Conservation (phyloP, 1,140 invertebrate genomes). For the Plectrocnemia conspersa region DNA sequence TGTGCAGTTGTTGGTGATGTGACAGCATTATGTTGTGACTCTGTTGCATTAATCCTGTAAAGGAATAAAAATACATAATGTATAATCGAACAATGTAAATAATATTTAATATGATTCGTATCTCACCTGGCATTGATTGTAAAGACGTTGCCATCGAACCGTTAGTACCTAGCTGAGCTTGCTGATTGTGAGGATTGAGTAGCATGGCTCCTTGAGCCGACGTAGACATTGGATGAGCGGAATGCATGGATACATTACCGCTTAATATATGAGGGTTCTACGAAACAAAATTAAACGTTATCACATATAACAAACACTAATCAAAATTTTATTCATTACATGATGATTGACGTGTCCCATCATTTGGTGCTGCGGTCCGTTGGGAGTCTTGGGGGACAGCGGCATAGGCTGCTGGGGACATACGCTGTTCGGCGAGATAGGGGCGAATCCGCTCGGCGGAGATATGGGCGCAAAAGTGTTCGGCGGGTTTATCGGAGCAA, state of each 20-base stretch:
- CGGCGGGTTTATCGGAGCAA: conserved; percentile 14
- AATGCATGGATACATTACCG: conserved; percentile 20
- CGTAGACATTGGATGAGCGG: conserved; percentile 20
- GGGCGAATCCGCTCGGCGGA: conserved; percentile 18
- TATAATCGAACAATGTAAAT: not conserved
- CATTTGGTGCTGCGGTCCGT: conserved; percentile 12
- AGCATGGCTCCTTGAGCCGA: conserved; percentile 28
- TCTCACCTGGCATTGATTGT: conserved; percentile 30
- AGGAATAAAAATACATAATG: conserved; percentile 12
- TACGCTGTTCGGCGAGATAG: not conserved
- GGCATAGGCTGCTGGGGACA: conserved; percentile 18
- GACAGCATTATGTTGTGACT: conserved; percentile 20
- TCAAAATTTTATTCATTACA: conserved; percentile 15
- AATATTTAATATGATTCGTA: not conserved
- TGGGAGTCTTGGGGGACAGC: conserved; percentile 28
- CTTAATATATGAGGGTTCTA: conserved; percentile 24
- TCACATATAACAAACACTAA: too few species aligned
- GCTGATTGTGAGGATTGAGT: conserved; percentile 13
- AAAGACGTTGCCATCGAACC: conserved; percentile 31
- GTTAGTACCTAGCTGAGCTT: conserved; percentile 14
- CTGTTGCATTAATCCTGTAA: conserved; percentile 23
- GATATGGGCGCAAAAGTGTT: conserved; percentile 19
- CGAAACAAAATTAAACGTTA: conserved; percentile 16
- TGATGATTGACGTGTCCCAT: conserved; percentile 29
- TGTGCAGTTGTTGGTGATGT: conserved; percentile 21